A percentile compares a stretch with the other conserved stretches of the same genome.
Conservation (phyloP, 64 coral and sea anemone genomes). For the Pocillopora verrucosa region DNA sequence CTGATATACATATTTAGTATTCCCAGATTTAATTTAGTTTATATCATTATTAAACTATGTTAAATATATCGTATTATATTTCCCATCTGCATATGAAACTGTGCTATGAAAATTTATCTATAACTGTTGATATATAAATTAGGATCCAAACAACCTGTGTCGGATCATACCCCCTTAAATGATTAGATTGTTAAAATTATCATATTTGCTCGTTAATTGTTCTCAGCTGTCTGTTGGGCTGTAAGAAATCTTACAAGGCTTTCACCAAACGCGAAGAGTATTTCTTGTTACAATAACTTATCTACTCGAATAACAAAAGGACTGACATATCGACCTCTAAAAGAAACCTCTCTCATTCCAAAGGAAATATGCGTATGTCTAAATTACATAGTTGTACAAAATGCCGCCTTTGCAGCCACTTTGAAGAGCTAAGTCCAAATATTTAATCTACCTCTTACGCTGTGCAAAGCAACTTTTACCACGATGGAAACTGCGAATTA, state of each 20-base stretch:
- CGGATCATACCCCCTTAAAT: not conserved
- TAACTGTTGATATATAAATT: slow-evolving; percentile 1
- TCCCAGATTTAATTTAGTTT: not conserved
- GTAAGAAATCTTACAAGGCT: not conserved
- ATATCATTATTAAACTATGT: not conserved
- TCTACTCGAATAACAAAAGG: too few relatives aligned
- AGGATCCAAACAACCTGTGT: not conserved
- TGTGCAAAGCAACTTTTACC: too few relatives aligned
- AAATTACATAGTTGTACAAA: too few relatives aligned
- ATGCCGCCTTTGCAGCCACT: too few relatives aligned
- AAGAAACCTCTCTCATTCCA: too few relatives aligned
- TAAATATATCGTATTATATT: not conserved
- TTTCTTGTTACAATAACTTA: too few relatives aligned
- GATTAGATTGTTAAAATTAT: not conserved
- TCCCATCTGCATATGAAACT: not conserved
- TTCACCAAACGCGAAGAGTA: not conserved
- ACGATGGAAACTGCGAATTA: too few relatives aligned
- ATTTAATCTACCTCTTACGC: too few relatives aligned
- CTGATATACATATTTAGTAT: not conserved
- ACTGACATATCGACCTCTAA: too few relatives aligned
- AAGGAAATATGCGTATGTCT: too few relatives aligned
- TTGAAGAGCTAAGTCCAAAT: too few relatives aligned
- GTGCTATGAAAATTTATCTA: not conserved
- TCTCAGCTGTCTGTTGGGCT: not conserved
- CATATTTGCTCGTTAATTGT: not conserved